A percentile compares a stretch with the other conserved stretches of the same genome.
Conservation (phyloP, 2,888 invertebrate genomes). For the Lycia hirtaria region DNA sequence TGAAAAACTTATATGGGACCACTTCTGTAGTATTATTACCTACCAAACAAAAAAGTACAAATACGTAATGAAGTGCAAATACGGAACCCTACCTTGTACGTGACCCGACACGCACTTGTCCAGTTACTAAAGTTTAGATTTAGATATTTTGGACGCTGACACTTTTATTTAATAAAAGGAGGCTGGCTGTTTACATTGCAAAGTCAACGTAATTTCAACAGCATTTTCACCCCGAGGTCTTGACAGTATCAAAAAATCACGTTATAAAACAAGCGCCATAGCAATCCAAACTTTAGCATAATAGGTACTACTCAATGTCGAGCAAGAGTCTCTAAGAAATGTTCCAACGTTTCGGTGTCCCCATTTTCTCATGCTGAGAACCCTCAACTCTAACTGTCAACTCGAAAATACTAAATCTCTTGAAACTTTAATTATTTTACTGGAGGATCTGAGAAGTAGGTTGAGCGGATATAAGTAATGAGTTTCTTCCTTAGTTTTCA, state of each 20-base stretch:
- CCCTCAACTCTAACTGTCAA: slow-evolving; percentile 21
- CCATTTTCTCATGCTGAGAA: slow-evolving; percentile 13
- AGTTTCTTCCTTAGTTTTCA: slow-evolving; percentile 23
- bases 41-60: too few relatives aligned
- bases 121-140: too few relatives aligned
- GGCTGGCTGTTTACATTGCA: too few relatives aligned
- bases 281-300: slow-evolving; percentile 6
- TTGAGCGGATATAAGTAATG: slow-evolving; percentile 29
- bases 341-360: slow-evolving; percentile 5
- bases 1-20: too few relatives aligned
- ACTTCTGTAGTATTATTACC: too few relatives aligned
- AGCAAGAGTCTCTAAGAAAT: slow-evolving; percentile 3
- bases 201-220: too few relatives aligned
- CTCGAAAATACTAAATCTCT: slow-evolving; percentile 25
- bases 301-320: slow-evolving; percentile 3
- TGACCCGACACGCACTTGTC: too few relatives aligned
- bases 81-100: too few relatives aligned
- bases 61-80: too few relatives aligned
- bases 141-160: too few relatives aligned
- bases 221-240: background rate
- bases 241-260: too few relatives aligned
- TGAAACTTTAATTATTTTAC: slow-evolving; percentile 29
- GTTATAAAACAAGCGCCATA: background rate
- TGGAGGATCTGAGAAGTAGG: slow-evolving; percentile 21
- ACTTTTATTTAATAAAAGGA: too few relatives aligned